Evolutionary conservation across 92 coral and sea anemone species (phyloP), one percentile per base, ranked within the genome.

Genomic region (Epizoanthus fatuus): DNA sequence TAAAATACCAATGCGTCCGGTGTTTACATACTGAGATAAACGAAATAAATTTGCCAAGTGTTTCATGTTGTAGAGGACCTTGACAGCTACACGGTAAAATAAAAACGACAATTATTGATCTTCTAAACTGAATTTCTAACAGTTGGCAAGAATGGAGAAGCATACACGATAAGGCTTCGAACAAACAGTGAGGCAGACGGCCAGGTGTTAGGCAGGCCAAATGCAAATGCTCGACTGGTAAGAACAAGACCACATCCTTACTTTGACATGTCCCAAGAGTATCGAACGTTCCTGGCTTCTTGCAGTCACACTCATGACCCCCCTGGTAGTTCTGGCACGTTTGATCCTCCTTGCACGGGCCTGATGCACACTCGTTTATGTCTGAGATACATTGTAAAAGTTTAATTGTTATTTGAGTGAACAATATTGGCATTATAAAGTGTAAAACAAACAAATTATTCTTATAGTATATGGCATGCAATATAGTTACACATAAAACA

Each of bases 261-360:
- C 82, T 3, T 44, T 40, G 42, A 44, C 82, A 77, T 25, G 42
- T 12, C 2, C 82, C 82, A 37, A 77, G 39, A 4, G 7, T 17
- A 42, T 19, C 3, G 29, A 7, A 40, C 13, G 70, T 77, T 60
- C 98, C 98, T 35, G 95, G 94, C 5, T 68, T 80, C 6, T 56
- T 62, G 75, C 98, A 94, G 7, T 88, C 95, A 32, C 98, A 94
- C 12, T 85, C 93, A 70, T 83, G 79, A n/a, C 98, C 95, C 37
- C 95, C 98, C 40, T 39, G 74, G 71, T 91, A 92, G 83, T 94
- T 92, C 74, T 91, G 95, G 72, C 98, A 94, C 13, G 75, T 63
- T 81, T 93, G 95, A 42, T 79, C 90, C 7, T 51, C 32, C 52
- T 84, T 71, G 84, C 98, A 94, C 49, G 67, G 64, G n/a, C 38